A percentile compares a stretch with the other conserved stretches of the same genome.
phyloP scores from a whole-genome alignment of 2,797 vertebrate genomes.

The Lophotriccus pileatus region DNA sequence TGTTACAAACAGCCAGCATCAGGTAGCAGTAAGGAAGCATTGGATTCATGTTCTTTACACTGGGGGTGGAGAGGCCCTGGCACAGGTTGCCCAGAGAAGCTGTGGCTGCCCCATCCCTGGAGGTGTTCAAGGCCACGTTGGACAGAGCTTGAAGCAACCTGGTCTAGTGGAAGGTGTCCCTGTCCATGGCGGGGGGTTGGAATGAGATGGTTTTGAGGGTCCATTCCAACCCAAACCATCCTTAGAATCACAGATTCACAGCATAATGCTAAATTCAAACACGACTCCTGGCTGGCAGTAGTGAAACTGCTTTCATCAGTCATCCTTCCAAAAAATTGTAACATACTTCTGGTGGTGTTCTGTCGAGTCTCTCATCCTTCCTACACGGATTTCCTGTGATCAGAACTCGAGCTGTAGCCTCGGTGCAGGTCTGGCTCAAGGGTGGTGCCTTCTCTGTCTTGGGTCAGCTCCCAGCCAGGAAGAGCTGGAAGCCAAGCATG shows the following conservation, averaged over 20 bases:
- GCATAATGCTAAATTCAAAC: background rate
- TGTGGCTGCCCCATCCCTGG: background rate
- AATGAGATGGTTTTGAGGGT: background rate
- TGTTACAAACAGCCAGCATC: background rate
- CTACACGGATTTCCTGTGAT: background rate
- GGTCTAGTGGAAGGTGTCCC: background rate
- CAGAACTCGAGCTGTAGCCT: background rate
- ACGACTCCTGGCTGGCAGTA: background rate
- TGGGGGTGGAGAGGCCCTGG: background rate
- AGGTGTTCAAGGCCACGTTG: background rate
- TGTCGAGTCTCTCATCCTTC: background rate
- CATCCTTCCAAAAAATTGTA: background rate
- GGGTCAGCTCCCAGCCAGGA: constrained; percentile 13
- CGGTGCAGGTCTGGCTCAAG: background rate
- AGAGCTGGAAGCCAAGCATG: background rate
- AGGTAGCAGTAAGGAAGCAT: background rate
- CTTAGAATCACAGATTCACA: background rate
- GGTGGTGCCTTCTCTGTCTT: background rate
- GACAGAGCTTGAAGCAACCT: background rate
- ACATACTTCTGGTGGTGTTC: background rate
- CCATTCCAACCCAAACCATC: background rate
- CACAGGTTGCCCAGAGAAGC: background rate
- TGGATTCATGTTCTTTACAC: accelerated
- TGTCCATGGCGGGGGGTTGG: background rate
- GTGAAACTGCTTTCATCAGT: background rate